Evolutionary conservation across 2,888 invertebrate species (phyloP), one percentile per base, ranked within the genome.

Genomic region (Axea sp.): DNA sequence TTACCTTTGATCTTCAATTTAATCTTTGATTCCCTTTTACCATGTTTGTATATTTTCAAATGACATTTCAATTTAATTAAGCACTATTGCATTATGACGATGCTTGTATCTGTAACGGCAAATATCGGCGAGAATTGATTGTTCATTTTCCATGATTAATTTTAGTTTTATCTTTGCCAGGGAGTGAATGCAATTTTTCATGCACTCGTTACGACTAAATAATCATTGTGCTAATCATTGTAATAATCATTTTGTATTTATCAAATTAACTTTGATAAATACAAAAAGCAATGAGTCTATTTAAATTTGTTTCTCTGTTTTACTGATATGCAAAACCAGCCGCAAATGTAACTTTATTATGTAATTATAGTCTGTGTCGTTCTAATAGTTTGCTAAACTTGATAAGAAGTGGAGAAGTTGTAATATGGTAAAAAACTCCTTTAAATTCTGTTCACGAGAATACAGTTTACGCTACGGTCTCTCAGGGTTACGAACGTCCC

Each of bases 401-500:
- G 62, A 71, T 71, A 71, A 62, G 71, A 62, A 55, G 60, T 60
- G 31, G 28, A 28, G 47, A 71, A 71, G 62, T 71, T 71, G 71
- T 71, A 71, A 60, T 47, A 71, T 62, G 39, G 62, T 53, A 35
- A 62, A 71, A 45, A 71, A 47, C 76, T 72, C 77, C 76, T 76
- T 79, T 76, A 82, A 83, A 85, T 85, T 83, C 84, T 74, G 77
- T 73, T 76, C 83, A 79, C 81, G 82, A 73, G 76, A 76, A 73
- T 75, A 77, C 80, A 80, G 80, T 80, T 81, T 82, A 79, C 80
- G 77, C 80, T 77, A 81, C 73, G 77, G 77, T 77, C 82, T 80
- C 82, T 77, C 69, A 81, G 80, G 83, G 78, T 78, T 80, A 68
- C 73, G 79, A 77, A 73, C 78, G 80, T 82, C 81, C 79, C 82